Conservation (phyloP, 2,113 vertebrate genomes). For the Nothoprocta pentlandii region DNA sequence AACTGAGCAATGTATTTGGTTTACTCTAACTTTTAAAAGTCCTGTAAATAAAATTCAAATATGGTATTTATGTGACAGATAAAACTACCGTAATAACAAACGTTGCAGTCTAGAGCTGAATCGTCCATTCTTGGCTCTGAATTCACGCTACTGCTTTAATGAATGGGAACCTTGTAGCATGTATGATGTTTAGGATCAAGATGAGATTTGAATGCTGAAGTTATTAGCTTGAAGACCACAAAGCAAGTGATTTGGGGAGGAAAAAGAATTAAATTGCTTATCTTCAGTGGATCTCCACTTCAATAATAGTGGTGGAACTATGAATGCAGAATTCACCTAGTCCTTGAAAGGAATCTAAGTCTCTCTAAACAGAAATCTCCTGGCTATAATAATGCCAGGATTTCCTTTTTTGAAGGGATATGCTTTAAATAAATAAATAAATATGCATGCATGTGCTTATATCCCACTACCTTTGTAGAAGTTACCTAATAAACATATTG, state of each 20-base stretch:
- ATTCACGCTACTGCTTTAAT: neutral
- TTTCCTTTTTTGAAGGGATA: neutral
- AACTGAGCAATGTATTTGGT: neutral
- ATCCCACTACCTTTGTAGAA: neutral
- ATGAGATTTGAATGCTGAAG: neutral
- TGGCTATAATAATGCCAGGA: neutral
- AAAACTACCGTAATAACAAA: neutral
- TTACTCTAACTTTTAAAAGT: neutral
- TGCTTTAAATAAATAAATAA: neutral
- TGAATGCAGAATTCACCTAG: neutral
- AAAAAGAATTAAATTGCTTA: neutral
- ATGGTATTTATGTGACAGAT: neutral
- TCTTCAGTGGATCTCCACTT: neutral
- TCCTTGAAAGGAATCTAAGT: neutral
- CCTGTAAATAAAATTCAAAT: neutral
- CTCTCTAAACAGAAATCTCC: neutral
- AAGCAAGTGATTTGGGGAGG: neutral
- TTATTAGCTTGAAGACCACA: neutral
- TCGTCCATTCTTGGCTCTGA: neutral
- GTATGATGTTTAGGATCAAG: neutral
- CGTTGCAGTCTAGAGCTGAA: neutral
- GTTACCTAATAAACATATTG: neutral
- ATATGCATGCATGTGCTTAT: neutral
- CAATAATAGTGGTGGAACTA: neutral
- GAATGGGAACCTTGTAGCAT: neutral